Evolutionary conservation across 2,888 invertebrate species (phyloP).

Genomic region (Dryobotodes eremita): DNA sequence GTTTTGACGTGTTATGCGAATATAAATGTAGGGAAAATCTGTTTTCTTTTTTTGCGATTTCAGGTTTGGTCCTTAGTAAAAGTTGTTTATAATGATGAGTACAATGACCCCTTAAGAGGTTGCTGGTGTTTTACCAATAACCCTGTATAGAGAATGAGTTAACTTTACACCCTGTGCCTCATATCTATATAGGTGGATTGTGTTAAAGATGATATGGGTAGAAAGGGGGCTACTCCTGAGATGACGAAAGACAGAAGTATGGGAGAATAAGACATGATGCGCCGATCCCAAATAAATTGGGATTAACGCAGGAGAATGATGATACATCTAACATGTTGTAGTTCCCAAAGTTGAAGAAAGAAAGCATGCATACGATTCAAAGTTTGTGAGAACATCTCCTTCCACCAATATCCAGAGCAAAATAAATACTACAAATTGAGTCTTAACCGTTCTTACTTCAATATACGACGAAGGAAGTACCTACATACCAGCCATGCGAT

Average conservation of each 20-base stretch:
- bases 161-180: no score
- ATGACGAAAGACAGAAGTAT: not conserved
- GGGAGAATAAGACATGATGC: not conserved
- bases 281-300: not conserved
- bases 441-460: constrained; percentile 16
- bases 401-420: not conserved
- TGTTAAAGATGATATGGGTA: not conserved
- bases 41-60: no score
- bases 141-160: no score
- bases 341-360: not conserved
- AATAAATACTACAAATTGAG: constrained; percentile 30
- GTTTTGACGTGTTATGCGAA: no score
- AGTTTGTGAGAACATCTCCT: not conserved
- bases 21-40: no score
- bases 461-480: constrained; percentile 18
- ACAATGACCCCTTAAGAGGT: no score
- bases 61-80: no score
- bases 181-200: not conserved
- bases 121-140: no score
- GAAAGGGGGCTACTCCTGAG: not conserved
- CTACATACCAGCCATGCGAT: constrained; percentile 27
- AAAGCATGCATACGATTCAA: not conserved
- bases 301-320: not conserved
- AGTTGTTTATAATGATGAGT: no score
- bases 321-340: no score